phyloP scores from a whole-genome alignment of 2,888 invertebrate species.

The Agrotis exclamationis region DNA sequence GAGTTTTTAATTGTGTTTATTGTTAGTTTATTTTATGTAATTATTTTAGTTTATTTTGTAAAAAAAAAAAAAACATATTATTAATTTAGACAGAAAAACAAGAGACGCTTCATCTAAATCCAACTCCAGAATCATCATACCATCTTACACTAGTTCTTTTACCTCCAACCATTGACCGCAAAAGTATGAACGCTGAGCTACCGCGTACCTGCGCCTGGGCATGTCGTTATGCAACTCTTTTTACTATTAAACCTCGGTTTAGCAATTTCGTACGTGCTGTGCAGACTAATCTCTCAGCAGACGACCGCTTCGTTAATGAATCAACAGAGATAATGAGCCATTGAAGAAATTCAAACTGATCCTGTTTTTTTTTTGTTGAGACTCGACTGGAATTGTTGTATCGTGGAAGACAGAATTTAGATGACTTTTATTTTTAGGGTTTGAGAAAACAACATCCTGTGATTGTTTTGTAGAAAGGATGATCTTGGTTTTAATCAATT shows the following conservation, averaged over 20 bases:
- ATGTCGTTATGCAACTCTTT: constrained; percentile 66
- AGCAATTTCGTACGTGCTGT: constrained; percentile 65
- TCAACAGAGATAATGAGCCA: constrained; percentile 60
- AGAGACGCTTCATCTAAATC: background rate
- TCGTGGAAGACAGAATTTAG: constrained; percentile 46
- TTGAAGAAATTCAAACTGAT: constrained; percentile 61
- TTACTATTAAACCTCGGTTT: constrained; percentile 59
- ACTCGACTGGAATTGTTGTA: constrained; percentile 31
- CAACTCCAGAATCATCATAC: background rate
- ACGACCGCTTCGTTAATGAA: constrained; percentile 58
- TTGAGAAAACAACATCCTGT: constrained; percentile 45
- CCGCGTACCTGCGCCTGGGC: constrained; percentile 39
- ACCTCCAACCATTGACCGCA: constrained; percentile 48
- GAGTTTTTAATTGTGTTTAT: no score
- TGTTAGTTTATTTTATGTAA: no score
- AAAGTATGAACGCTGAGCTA: constrained; percentile 39
- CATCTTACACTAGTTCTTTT: background rate
- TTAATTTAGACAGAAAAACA: no score
- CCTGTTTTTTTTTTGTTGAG: constrained; percentile 45
- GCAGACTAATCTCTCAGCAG: constrained; percentile 57
- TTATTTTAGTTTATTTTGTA: no score
- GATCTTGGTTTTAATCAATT: constrained; percentile 14
- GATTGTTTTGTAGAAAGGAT: constrained; percentile 29
- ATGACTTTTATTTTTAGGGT: constrained; percentile 50
- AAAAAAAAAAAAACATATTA: no score